Evolutionary conservation across 2,113 vertebrate species (phyloP).

Genomic region (Pseudonaja textilis): DNA sequence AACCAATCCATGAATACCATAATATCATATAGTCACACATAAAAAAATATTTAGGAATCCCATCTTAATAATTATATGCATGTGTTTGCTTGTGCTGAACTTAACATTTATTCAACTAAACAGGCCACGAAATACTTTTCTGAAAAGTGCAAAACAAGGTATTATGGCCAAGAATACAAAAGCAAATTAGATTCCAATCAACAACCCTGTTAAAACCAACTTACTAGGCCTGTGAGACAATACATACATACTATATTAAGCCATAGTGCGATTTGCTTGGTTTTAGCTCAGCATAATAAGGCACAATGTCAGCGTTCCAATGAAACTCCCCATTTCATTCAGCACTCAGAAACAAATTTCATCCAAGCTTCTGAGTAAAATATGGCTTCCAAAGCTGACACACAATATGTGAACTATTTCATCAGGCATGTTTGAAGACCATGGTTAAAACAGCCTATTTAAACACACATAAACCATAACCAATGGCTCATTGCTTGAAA

Average conservation of each 20-base stretch:
- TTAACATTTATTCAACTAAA: neutral
- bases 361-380: no score
- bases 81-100: neutral
- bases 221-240: neutral
- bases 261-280: neutral
- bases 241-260: neutral
- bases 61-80: neutral
- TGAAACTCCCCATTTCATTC: no score
- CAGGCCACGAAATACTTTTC: neutral
- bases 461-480: neutral
- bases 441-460: neutral
- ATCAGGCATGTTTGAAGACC: neutral
- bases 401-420: neutral
- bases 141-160: neutral
- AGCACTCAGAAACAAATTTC: no score
- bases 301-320: neutral
- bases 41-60: neutral
- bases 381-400: no score
- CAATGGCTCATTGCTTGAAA: neutral
- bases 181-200: neutral
- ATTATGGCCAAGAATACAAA: neutral
- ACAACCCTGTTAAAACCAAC: neutral
- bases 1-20: neutral
- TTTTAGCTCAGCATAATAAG: neutral
- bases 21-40: neutral